phyloP scores from a whole-genome alignment of 2,888 invertebrate genomes.

The Alviniconcha strummeri region DNA sequence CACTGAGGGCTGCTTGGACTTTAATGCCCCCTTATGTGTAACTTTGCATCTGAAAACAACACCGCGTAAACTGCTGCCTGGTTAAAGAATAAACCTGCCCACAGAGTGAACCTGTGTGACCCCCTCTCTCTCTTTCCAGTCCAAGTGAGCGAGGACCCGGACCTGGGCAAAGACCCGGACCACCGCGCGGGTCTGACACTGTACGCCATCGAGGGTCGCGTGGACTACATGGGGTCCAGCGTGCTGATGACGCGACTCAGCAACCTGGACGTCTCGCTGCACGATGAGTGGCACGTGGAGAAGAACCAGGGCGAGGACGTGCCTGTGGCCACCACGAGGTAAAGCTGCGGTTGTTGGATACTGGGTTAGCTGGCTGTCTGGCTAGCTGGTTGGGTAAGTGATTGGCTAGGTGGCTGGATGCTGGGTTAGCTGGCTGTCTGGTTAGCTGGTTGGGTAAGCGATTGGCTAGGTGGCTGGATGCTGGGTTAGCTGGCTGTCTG shows the following conservation, averaged over 20 bases:
- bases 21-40: too few species aligned
- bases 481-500: too few species aligned
- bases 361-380: background rate
- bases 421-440: too few species aligned
- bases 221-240: conserved; percentile 99
- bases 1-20: too few species aligned
- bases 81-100: too few species aligned
- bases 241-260: conserved; percentile 93
- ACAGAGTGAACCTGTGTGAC: too few species aligned
- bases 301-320: conserved; percentile 72
- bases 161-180: conserved; percentile 90
- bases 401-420: too few species aligned
- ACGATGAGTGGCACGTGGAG: conserved; percentile 90
- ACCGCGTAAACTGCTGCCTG: too few species aligned
- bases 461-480: too few species aligned
- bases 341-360: background rate
- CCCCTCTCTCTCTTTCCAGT: conserved; percentile 75
- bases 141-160: conserved; percentile 92
- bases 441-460: too few species aligned
- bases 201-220: conserved; percentile 89
- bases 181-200: conserved; percentile 85
- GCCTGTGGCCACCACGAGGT: conserved; percentile 81
- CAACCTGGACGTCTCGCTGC: conserved; percentile 84
- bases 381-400: background rate
- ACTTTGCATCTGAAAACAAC: too few species aligned